A percentile compares a stretch with the other conserved stretches of the same genome.
Evolutionary conservation across 2,888 invertebrate genomes (phyloP).

Genomic region (Pollenia amentaria): DNA sequence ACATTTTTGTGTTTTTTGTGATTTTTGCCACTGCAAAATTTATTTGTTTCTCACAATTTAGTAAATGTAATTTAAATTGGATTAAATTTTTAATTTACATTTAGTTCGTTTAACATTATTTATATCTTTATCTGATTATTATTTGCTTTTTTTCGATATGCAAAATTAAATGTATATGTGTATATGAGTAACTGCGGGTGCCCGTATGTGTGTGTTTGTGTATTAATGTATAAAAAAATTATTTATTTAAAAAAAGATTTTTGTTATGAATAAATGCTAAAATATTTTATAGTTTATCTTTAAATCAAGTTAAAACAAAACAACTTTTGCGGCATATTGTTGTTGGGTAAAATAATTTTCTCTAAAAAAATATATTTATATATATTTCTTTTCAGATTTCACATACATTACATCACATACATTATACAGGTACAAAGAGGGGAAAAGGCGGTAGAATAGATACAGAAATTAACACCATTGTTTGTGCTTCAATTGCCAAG

Average conservation of each 20-base stretch:
- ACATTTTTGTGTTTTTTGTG: not conserved
- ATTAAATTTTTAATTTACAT: slow-evolving; percentile 39
- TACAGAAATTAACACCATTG: too few relatives aligned
- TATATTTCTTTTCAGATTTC: too few relatives aligned
- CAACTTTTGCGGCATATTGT: slow-evolving; percentile 40
- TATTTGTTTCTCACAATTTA: slow-evolving; percentile 52
- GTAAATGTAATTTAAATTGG: slow-evolving; percentile 51
- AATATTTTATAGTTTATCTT: slow-evolving; percentile 66
- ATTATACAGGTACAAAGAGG: too few relatives aligned
- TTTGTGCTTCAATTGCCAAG: too few relatives aligned
- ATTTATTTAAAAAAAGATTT: slow-evolving; percentile 44
- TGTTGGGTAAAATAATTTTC: slow-evolving; percentile 40
- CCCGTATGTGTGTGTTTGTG: not conserved
- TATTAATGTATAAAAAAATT: slow-evolving; percentile 28
- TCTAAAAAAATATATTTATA: not conserved
- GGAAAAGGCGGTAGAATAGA: too few relatives aligned
- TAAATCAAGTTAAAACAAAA: slow-evolving; percentile 51
- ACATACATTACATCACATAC: too few relatives aligned
- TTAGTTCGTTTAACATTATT: not conserved
- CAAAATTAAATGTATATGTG: not conserved
- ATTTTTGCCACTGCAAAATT: slow-evolving; percentile 33
- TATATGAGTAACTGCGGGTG: not conserved
- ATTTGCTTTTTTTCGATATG: slow-evolving; percentile 2
- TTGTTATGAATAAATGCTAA: slow-evolving; percentile 72
- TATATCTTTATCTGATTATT: not conserved